Percentiles rank a stretch among this genome's conserved stretches.
These are phyloP conservation scores for Lineus longissimus DNA, from an alignment of 1,140 invertebrate species.

Conservation along the genomic window DNA sequence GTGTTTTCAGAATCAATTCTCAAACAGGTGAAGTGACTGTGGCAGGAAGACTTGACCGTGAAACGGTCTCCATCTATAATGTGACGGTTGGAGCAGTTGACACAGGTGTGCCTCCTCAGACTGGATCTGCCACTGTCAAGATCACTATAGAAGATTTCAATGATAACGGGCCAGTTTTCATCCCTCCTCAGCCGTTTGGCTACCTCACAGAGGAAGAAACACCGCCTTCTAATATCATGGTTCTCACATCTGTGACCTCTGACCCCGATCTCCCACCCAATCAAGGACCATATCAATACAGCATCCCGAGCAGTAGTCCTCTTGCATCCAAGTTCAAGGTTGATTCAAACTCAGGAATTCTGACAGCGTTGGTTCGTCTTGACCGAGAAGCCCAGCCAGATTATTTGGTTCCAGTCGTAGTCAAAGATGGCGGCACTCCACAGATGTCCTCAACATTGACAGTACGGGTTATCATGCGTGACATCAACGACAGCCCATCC, in stretches of 20 bases:
- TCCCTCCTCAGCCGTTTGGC: slow-evolving; percentile 71
- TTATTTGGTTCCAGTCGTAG: slow-evolving; percentile 71
- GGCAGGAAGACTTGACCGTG: slow-evolving; percentile 75
- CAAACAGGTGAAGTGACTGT: slow-evolving; percentile 57
- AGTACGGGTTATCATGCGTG: slow-evolving; percentile 74
- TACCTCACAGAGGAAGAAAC: slow-evolving; percentile 85
- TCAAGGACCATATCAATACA: slow-evolving; percentile 83
- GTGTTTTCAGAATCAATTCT: slow-evolving; percentile 85
- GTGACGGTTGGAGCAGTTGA: slow-evolving; percentile 87
- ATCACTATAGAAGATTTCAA: slow-evolving; percentile 81
- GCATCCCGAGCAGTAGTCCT: slow-evolving; percentile 72
- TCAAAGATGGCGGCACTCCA: slow-evolving; percentile 82
- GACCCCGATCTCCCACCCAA: slow-evolving; percentile 90
- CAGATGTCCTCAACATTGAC: slow-evolving; percentile 73
- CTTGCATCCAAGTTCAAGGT: slow-evolving; percentile 66
- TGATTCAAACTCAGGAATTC: slow-evolving; percentile 72
- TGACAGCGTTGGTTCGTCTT: slow-evolving; percentile 73
- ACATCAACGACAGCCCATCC: slow-evolving; percentile 90
- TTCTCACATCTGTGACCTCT: slow-evolving; percentile 65
- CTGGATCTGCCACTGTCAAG: slow-evolving; percentile 75
- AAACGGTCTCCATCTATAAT: slow-evolving; percentile 71
- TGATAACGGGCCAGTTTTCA: slow-evolving; percentile 87
- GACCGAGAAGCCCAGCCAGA: slow-evolving; percentile 73
- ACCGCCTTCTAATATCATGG: slow-evolving; percentile 77
- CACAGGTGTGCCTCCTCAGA: slow-evolving; percentile 72